Evolutionary conservation across 1,140 invertebrate genomes (phyloP), one percentile per base, ranked within the genome.

Genomic region (Planococcus citri): DNA sequence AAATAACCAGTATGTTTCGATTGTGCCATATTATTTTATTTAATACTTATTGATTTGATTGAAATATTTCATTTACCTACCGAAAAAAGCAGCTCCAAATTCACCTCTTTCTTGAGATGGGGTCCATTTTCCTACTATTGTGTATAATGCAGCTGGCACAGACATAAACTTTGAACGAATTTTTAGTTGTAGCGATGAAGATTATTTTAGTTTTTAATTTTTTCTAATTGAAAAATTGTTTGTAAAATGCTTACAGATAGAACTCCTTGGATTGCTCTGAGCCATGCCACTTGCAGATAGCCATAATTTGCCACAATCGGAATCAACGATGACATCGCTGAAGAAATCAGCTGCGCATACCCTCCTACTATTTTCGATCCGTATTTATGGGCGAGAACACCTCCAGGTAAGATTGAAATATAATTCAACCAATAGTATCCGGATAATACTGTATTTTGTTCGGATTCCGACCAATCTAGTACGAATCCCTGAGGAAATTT

Each of bases 231-330:
- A 6, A n/a, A n/a, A n/a, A n/a, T n/a, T n/a, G n/a, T n/a, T n/a
- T n/a, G n/a, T n/a, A n/a, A 21, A 24, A 29, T n/a, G n/a, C 25
- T 81, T 78, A 91, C 90, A 73, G 87, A 84, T 68, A 86, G 80
- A 3, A 91, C 74, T 27, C 91, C 91, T 78, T 91, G 88, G n/a
- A 90, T 51, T 17, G 86, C 80, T 27, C 91, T 78, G 0, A 90
- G 73, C 24, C 78, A 76, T 21, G 92, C 82, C 0, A 93, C 78
- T 10, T 81, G 78, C 24, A 81, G 79, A 17, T 83, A 79, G 70
- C 85, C 83, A 74, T 78, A 80, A 74, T 81, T 81, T 27, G 89
- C 84, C 1, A 82, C 81, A 2, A 82, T 70, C 0, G 90, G 89
- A 41, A 90, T 87, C 0, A 87, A 70, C 25, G 91, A 83, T 41